Evolutionary conservation across 2,888 invertebrate species (phyloP).

Genomic region (Caenorhabditis sp.): DNA sequence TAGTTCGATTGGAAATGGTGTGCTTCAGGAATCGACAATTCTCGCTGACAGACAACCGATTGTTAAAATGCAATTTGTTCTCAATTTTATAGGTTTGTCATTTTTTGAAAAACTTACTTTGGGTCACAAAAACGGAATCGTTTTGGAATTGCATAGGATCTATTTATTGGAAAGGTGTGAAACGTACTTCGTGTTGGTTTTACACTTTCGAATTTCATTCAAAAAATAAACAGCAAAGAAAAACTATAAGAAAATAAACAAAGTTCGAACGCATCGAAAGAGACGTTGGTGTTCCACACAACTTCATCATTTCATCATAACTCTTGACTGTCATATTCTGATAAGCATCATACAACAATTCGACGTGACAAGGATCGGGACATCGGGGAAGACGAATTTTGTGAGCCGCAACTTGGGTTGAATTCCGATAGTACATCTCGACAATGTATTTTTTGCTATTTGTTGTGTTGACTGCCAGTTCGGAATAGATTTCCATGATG

Average conservation of each 20-base stretch:
- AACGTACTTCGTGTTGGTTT: too few species aligned
- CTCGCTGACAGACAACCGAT: constrained; percentile 16
- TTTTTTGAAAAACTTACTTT: too few species aligned
- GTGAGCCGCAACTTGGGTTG: constrained; percentile 21
- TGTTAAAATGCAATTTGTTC: constrained; percentile 20
- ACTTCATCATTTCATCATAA: not conserved
- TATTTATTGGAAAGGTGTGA: too few species aligned
- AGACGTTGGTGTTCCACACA: not conserved
- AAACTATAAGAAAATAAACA: too few species aligned
- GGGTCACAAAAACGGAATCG: too few species aligned
- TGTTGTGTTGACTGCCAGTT: constrained; percentile 9
- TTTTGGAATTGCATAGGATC: too few species aligned
- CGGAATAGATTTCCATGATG: constrained; percentile 59
- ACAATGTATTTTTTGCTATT: not conserved
- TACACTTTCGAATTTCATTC: not conserved
- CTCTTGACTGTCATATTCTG: constrained; percentile 30
- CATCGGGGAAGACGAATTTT: constrained; percentile 36
- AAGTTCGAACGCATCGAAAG: too few species aligned
- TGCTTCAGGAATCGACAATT: constrained; percentile 7
- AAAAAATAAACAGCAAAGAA: not conserved
- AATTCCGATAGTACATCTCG: constrained; percentile 42
- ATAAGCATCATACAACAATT: constrained; percentile 25
- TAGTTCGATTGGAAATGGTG: constrained; percentile 16
- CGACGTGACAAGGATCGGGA: constrained; percentile 38
- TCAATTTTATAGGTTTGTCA: constrained; percentile 19